These are phyloP conservation scores for Thaleichthys pacificus DNA, from an alignment of 2,797 vertebrate species.

Conservation along the genomic window DNA sequence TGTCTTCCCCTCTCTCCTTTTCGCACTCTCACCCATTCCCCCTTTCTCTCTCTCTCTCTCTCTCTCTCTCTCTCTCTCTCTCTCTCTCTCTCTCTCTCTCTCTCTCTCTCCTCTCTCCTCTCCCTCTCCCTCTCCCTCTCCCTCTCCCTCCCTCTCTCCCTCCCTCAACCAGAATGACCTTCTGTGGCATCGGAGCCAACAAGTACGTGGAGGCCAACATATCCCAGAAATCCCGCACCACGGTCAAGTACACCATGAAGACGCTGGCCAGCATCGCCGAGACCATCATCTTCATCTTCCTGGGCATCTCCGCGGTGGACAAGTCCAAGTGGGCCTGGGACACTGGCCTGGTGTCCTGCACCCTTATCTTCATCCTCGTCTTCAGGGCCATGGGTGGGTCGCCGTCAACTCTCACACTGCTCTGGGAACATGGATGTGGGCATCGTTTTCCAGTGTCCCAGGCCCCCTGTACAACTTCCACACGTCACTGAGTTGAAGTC, in stretches of 20 bases:
- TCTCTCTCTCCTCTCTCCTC: not conserved
- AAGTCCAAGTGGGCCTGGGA: conserved; percentile 97
- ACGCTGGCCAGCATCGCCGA: conserved; percentile 93
- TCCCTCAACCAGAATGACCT: conserved; percentile 82
- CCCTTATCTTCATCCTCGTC: conserved; percentile 90
- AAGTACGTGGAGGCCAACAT: conserved; percentile 98
- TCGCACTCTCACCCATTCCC: too few relatives aligned
- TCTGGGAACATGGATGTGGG: not conserved
- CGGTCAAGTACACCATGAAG: conserved; percentile 97
- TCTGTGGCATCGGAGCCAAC: conserved; percentile 94
- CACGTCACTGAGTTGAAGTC: not conserved
- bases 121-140: not conserved
- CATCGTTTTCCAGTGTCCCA: not conserved
- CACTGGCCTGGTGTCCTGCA: conserved; percentile 89
- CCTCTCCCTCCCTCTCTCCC: not conserved
- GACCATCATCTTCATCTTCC: conserved; percentile 96
- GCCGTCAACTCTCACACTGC: not conserved
- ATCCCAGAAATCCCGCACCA: conserved; percentile 94
- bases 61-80: not conserved
- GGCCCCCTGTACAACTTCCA: not conserved
- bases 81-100: not conserved
- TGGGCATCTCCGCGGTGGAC: conserved; percentile 93
- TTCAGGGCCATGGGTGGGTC: conserved; percentile 88
- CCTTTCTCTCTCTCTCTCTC: not conserved
- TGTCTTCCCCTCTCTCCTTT: too few relatives aligned